A percentile compares a stretch with the other conserved stretches of the same genome.
Evolutionary conservation across 2,888 invertebrate species (phyloP).

Genomic region (Serrognathus titanus): DNA sequence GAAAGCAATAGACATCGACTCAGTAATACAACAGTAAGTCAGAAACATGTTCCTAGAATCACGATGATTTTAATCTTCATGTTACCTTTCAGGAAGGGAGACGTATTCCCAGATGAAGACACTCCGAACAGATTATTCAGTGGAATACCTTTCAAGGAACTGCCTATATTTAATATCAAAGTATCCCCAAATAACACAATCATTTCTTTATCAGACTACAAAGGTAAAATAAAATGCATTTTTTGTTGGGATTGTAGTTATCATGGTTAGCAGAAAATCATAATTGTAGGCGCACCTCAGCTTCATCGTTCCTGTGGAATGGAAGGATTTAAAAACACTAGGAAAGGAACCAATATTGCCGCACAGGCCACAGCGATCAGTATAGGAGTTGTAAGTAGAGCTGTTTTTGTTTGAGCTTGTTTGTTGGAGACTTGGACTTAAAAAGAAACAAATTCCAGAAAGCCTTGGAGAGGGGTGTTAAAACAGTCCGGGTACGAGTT

Average conservation of each 20-base stretch:
- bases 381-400: slow-evolving; percentile 64
- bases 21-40: slow-evolving; percentile 57
- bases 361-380: slow-evolving; percentile 90
- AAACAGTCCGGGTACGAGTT: slow-evolving; percentile 72
- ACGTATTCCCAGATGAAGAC: slow-evolving; percentile 69
- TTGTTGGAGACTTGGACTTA: neutral
- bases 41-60: slow-evolving; percentile 4
- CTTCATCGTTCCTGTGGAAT: slow-evolving; percentile 75
- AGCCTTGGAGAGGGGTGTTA: slow-evolving; percentile 69
- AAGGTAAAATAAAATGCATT: slow-evolving; percentile 50
- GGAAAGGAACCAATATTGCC: slow-evolving; percentile 94
- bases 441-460: slow-evolving; percentile 53
- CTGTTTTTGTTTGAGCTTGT: neutral
- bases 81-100: slow-evolving; percentile 57
- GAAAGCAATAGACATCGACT: slow-evolving; percentile 67
- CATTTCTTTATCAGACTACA: slow-evolving; percentile 67
- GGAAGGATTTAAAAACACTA: slow-evolving; percentile 93
- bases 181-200: slow-evolving; percentile 88
- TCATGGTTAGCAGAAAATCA: no score
- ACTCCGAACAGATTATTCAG: slow-evolving; percentile 71
- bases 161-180: slow-evolving; percentile 80
- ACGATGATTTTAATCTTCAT: neutral
- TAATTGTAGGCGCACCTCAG: slow-evolving; percentile 51
- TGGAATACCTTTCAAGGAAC: slow-evolving; percentile 71
- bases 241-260: no score